Percentiles rank a stretch among this genome's conserved stretches.
Evolutionary conservation across 2,888 invertebrate genomes (phyloP).

Genomic region (Hypselothyrea guttata): DNA sequence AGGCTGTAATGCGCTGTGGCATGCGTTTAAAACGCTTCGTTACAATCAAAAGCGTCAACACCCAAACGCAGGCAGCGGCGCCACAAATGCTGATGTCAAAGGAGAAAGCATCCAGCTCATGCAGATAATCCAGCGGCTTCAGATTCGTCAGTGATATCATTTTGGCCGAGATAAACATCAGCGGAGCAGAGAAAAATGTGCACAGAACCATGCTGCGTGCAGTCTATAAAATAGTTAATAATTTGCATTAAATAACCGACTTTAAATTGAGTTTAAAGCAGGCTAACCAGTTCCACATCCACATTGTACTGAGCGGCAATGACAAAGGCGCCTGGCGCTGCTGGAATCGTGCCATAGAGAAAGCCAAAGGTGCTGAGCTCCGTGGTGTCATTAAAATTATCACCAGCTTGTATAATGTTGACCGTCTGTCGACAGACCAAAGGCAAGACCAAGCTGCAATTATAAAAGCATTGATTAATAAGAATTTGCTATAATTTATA

Average conservation of each 20-base stretch:
- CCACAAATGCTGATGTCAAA: slow-evolving; percentile 93
- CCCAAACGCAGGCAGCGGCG: slow-evolving; percentile 90
- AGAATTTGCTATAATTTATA: neutral
- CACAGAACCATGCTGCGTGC: slow-evolving; percentile 97
- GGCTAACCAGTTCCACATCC: slow-evolving; percentile 91
- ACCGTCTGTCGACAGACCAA: slow-evolving; percentile 93
- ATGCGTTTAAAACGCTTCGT: slow-evolving; percentile 90
- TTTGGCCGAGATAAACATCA: slow-evolving; percentile 97
- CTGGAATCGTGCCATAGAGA: slow-evolving; percentile 97
- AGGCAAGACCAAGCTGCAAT: slow-evolving; percentile 89
- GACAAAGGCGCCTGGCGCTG: slow-evolving; percentile 97
- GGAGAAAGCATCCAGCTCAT: slow-evolving; percentile 89
- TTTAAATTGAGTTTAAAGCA: neutral
- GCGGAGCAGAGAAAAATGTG: slow-evolving; percentile 95
- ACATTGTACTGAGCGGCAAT: slow-evolving; percentile 94
- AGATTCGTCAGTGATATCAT: slow-evolving; percentile 91
- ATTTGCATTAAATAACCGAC: neutral
- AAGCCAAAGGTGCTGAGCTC: slow-evolving; percentile 96
- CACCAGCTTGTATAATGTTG: slow-evolving; percentile 87
- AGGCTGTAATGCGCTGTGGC: slow-evolving; percentile 92
- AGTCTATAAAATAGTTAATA: slow-evolving; percentile 85
- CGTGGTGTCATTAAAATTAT: slow-evolving; percentile 88
- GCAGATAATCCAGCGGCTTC: slow-evolving; percentile 88
- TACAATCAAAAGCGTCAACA: slow-evolving; percentile 87
- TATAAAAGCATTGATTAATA: slow-evolving; percentile 1